phyloP scores from a whole-genome alignment of 2,888 invertebrate species.

The Oxyscelio sp. region DNA sequence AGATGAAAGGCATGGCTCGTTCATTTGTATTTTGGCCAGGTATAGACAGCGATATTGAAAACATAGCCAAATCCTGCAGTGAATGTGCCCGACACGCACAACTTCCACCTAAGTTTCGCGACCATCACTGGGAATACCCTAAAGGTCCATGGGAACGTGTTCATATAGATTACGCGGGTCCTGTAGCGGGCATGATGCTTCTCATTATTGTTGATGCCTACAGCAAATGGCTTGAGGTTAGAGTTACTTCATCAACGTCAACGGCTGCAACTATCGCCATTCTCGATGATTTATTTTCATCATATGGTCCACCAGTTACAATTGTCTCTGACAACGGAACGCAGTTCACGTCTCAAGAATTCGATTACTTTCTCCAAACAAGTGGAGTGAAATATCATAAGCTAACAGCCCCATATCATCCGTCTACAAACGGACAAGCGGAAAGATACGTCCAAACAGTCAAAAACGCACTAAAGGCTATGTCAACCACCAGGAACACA shows the following conservation, averaged over 20 bases:
- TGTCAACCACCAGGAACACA: constrained; percentile 6
- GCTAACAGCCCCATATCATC: constrained; percentile 49
- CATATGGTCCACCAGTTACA: constrained; percentile 52
- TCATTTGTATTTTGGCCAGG: constrained; percentile 43
- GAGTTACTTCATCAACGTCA: constrained; percentile 44
- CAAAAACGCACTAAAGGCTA: constrained; percentile 23
- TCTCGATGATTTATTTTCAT: constrained; percentile 48
- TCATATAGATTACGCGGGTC: too few relatives aligned
- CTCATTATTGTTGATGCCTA: constrained; percentile 44
- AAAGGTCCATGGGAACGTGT: too few relatives aligned
- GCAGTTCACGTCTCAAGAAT: constrained; percentile 64
- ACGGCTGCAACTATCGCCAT: constrained; percentile 24
- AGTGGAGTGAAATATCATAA: constrained; percentile 48
- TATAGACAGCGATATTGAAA: constrained; percentile 50
- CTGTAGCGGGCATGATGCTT: constrained; percentile 33
- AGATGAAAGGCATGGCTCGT: constrained; percentile 33
- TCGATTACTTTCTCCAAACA: constrained; percentile 27
- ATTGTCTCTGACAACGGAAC: constrained; percentile 66
- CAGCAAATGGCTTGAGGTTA: too few relatives aligned
- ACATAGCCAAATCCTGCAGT: constrained; percentile 27
- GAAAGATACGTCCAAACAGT: constrained; percentile 49
- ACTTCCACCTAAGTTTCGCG: constrained; percentile 26
- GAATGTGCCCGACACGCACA: constrained; percentile 48
- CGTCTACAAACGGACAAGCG: constrained; percentile 53
- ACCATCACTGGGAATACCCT: too few relatives aligned